Evolutionary conservation across 1,140 invertebrate species (phyloP), one percentile per base, ranked within the genome.

Genomic region (Drosophila aff.): DNA sequence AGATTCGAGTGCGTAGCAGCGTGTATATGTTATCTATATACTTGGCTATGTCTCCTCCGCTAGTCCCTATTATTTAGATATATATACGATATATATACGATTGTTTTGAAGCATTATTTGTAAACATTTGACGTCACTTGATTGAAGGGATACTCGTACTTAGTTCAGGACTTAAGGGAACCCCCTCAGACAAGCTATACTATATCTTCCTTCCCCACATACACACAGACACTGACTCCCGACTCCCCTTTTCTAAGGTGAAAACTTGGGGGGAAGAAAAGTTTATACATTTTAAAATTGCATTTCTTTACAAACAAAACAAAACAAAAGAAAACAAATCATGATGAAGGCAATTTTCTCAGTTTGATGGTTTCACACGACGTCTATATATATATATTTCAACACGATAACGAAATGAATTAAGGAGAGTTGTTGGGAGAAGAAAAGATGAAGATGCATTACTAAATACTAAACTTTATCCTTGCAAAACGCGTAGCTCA

Each of bases 301-400:
- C 82, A 81, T 86, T 81, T 91, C 77, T 87, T 78, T 83, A 83
- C 74, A 23, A 36, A 28, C 23, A 31, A 50, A 50, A 50, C n/a
- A 28, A 13, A 21, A 18, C 15, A 15, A 23, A 15, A 33, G 9
- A 36, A 21, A 33, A 38, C 23, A 55, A 23, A 8, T 23, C 33
- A 40, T 55, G 52, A 76, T 83, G 62, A 82, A 73, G 49, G 85
- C 85, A 90, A 90, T 91, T 90, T 89, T 90, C 85, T 90, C 85
- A 90, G 85, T 90, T 90, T 85, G 72, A 90, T 91, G 85, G 85
- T 90, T 90, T 90, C 85, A 90, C 85, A 91, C 74, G 55, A 78
- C 49, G 53, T 57, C 53, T 52, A 52, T 57, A 57, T 57, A 52
- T 57, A 57, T 57, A 40, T 84, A 90, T 89, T 84, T 89, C 76